Evolutionary conservation across 1,140 invertebrate species (phyloP).

Genomic region (Yoshiicerus persimilis): DNA sequence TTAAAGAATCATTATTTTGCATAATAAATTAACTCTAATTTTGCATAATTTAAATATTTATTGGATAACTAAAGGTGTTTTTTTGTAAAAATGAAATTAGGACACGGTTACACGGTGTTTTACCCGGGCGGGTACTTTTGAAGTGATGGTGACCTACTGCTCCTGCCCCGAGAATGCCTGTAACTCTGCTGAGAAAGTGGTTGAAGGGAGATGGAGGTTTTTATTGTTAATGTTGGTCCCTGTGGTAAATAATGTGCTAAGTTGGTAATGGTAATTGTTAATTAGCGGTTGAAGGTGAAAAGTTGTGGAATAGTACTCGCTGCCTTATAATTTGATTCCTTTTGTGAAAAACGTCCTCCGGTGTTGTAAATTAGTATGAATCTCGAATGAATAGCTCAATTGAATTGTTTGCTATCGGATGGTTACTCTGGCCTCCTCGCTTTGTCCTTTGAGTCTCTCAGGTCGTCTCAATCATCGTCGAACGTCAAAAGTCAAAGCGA

Average conservation of each 20-base stretch:
- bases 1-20: too few species aligned
- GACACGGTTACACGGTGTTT: slow-evolving; percentile 28
- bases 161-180: slow-evolving; percentile 72
- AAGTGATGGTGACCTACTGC: slow-evolving; percentile 72
- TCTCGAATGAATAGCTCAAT: background rate
- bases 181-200: slow-evolving; percentile 58
- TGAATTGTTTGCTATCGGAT: background rate
- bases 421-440: background rate
- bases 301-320: background rate
- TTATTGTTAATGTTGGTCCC: background rate
- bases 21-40: too few species aligned
- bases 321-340: slow-evolving; percentile 20
- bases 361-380: background rate
- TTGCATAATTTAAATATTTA: background rate
- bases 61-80: too few species aligned
- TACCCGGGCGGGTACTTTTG: slow-evolving; percentile 67
- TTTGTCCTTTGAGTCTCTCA: slow-evolving; percentile 12
- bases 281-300: background rate
- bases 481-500: slow-evolving; percentile 6
- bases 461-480: background rate
- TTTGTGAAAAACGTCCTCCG: slow-evolving; percentile 12
- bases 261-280: background rate
- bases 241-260: background rate
- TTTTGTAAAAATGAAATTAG: too few species aligned
- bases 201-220: background rate